A percentile compares a stretch with the other conserved stretches of the same genome.
These are phyloP conservation scores for Melanotaenia nigrans DNA, from an alignment of 2,797 vertebrate genomes.

Conservation along the genomic window DNA sequence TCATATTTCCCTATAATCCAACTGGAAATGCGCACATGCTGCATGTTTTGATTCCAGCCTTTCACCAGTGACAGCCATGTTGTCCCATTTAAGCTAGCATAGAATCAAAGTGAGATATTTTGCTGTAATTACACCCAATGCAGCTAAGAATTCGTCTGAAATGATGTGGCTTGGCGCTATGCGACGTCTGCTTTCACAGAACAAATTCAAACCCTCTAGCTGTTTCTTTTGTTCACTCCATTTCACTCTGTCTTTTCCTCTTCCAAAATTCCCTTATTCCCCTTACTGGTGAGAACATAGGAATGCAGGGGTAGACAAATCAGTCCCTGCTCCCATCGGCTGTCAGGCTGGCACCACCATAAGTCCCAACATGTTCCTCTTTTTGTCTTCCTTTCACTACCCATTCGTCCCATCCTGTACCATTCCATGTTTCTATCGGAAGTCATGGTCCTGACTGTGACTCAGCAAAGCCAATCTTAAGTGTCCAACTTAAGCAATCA, in stretches of 20 bases:
- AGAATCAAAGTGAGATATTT: slow-evolving; percentile 54
- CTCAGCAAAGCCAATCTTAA: not conserved
- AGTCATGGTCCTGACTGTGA: not conserved
- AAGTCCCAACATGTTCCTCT: slow-evolving; percentile 60
- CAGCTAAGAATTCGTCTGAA: slow-evolving; percentile 63
- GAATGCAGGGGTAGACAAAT: slow-evolving; percentile 74
- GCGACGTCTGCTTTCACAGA: slow-evolving; percentile 64
- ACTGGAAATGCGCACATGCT: slow-evolving; percentile 17
- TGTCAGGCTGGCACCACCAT: slow-evolving; percentile 60
- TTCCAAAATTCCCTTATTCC: slow-evolving; percentile 58
- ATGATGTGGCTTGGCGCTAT: slow-evolving; percentile 62
- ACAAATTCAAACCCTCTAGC: slow-evolving; percentile 65
- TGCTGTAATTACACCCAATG: slow-evolving; percentile 62
- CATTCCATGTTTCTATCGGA: slow-evolving; percentile 1
- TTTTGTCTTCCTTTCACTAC: slow-evolving; percentile 32
- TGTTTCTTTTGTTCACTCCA: slow-evolving; percentile 29
- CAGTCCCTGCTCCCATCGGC: slow-evolving; percentile 59
- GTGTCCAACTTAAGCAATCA: not conserved
- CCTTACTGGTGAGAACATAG: slow-evolving; percentile 58
- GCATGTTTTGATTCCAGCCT: slow-evolving; percentile 33
- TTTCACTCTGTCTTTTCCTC: slow-evolving; percentile 35
- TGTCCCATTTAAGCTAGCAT: slow-evolving; percentile 40
- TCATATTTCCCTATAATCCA: slow-evolving; percentile 42
- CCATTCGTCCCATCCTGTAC: slow-evolving; percentile 18
- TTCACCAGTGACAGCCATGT: slow-evolving; percentile 43